Evolutionary conservation across 1,140 invertebrate genomes (phyloP), one percentile per base, ranked within the genome.

Genomic region (Spodoptera litura): DNA sequence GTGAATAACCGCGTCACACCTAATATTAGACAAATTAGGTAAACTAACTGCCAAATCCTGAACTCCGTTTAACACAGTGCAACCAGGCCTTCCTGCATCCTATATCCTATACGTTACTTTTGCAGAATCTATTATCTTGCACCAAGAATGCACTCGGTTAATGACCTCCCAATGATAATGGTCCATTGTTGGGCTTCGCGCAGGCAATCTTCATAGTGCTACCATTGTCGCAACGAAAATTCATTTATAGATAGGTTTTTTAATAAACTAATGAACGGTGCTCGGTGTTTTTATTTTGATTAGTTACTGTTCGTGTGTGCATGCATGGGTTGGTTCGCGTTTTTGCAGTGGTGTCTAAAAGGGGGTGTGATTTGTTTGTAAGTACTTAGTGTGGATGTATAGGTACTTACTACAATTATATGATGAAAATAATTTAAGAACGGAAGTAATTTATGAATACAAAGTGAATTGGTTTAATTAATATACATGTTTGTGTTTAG

Each of bases 131-230:
- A 92, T 93, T 93, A 92, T 93, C 91, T 91, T 90, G 90, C 87
- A 90, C 81, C 85, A 89, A 90, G 90, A 91, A 92, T 90, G 92
- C 87, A 82, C 86, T 82, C 81, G 81, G 87, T 91, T 89, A 92
- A 91, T 90, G 89, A 86, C 62, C 85, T 73, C 77, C 83, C 87
- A 86, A 86, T 87, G 89, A 92, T 92, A 93, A 92, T 92, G 81
- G 80, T 56, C 75, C 78, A 89, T 91, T 90, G 87, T 91, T 79
- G 11, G 25, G 59, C 52, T 77, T 20, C 79, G 76, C 87, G 83
- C 87, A 85, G 91, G 90, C 89, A 93, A 93, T 93, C 89, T 83
- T 77, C 77, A 92, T 92, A 91, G 91, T 91, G 89, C 84, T 82
- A 71, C 68, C 79, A 85, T 91, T 93, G 88, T 93, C 72, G 80